Evolutionary conservation across 2,797 vertebrate species (phyloP), one percentile per base, ranked within the genome.

Genomic region (Loris lydekkerianus): DNA sequence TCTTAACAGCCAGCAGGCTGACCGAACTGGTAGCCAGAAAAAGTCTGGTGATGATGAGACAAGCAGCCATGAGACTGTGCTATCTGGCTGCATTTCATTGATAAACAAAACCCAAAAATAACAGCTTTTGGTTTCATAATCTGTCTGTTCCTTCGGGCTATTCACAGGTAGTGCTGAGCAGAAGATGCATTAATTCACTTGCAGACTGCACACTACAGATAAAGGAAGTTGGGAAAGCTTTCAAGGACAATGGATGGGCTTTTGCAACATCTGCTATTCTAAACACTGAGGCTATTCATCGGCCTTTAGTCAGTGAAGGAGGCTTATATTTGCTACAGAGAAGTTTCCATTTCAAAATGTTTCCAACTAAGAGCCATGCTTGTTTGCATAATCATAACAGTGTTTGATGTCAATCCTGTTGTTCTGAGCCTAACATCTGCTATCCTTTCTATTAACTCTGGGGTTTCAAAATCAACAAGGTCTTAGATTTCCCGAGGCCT

Each of bases 391-490:
- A 82, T 96, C 91, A 17, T 15, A 60, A 86, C 72, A 89, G 85
- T 60, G 86, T 96, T 97, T 86, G 25, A 92, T 93, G 77, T 96
- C 89, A 70, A 7, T n/a, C 13, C 49, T 93, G 67, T 97, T 87
- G 89, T 96, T 95, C 90, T 37, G 56, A 97, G 82, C 93, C 90
- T 95, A 93, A 97, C 94, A 96, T 86, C 96, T 90, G 75, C 94
- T 93, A 65, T 46, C 87, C 67, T 90, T 87, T 90, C 78, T 31
- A 0, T 80, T 80, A 89, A 97, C 37, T 40, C 15, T 46, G 15
- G 2, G 9, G 53, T 95, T 96, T 89, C 87, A 40, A 97, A 90
- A 92, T 17, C 15, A 93, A 60, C 43, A 34, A 78, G 1, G 15
- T 23, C 7, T 84, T 78, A 46, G 40, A 78, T 78, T 96, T 97